Evolutionary conservation across 1,140 invertebrate genomes (phyloP), one percentile per base, ranked within the genome.

Genomic region (Neodiprion virginianus): DNA sequence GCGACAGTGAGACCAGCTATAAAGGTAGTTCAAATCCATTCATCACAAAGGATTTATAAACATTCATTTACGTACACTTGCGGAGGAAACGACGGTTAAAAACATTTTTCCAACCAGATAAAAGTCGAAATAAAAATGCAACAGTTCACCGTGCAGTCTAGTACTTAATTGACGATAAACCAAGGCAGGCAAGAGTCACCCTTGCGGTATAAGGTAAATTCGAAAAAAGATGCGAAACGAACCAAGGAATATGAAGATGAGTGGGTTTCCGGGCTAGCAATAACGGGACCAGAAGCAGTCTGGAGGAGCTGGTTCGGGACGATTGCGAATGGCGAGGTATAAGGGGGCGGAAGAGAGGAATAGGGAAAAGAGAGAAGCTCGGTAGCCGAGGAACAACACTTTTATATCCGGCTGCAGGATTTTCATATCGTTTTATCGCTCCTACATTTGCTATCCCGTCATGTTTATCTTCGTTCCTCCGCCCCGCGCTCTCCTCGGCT

Each of bases 351-450:
- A 40, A 40, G 28, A 40, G 28, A 40, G 28, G 28, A 40, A 40
- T 40, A 40, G 28, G 28, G 28, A 40, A 40, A 61, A 61, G n/a
- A 61, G 53, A 61, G n/a, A 61, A 74, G 67, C 21, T 67, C 66
- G 71, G 71, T 53, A 40, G 40, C 73, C 71, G 69, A 72, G 70
- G 61, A 79, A 79, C 78, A 79, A 74, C 74, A 79, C 75, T 79
- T 79, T 77, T 79, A 79, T 79, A 79, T 76, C 76, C 75, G 73
- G 73, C 76, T 79, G 72, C 72, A 70, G 76, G 78, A 79, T 79
- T 79, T 79, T 79, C 78, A 79, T 79, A 79, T 79, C 78, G 73
- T 79, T 79, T 79, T 79, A 79, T 79, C 78, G 78, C 75, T 79
- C 73, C 78, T 79, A 79, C 78, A 79, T 79, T 79, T 67, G 76